These are phyloP conservation scores for Mermis nigrescens DNA, from an alignment of 2,888 invertebrate species.

Conservation along the genomic window DNA sequence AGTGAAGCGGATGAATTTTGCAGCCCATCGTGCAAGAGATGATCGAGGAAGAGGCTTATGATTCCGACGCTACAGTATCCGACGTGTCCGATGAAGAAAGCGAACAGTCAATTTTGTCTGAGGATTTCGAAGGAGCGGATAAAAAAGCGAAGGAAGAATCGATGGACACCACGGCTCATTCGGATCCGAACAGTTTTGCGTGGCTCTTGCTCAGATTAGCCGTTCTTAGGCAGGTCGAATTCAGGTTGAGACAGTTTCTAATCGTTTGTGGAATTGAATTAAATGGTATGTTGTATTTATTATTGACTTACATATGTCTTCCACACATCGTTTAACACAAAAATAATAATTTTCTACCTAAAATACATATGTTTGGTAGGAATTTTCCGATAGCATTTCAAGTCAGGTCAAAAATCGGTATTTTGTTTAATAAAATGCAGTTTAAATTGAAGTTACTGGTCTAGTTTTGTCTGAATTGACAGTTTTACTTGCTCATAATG, in stretches of 20 bases:
- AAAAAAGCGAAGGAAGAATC: not conserved
- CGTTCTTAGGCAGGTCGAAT: conserved; percentile 59
- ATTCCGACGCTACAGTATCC: conserved; percentile 44
- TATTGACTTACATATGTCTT: not conserved
- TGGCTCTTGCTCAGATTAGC: conserved; percentile 85
- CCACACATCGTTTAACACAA: no score
- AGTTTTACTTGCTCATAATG: no score
- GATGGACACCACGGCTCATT: conserved; percentile 46
- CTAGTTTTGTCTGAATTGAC: no score
- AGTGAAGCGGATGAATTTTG: no score
- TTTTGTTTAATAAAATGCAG: no score
- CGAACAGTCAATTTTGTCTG: conserved; percentile 16
- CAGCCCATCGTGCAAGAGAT: no score
- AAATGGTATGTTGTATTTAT: no score
- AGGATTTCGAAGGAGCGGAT: not conserved
- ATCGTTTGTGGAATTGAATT: conserved; percentile 69
- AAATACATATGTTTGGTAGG: not conserved
- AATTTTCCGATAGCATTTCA: no score
- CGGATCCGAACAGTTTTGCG: conserved; percentile 78
- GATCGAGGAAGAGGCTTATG: conserved; percentile 46
- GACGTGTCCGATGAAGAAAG: conserved; percentile 55
- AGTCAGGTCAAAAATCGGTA: no score
- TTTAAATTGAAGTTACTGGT: no score
- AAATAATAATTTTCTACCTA: not conserved
- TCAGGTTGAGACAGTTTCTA: conserved; percentile 67